These are phyloP conservation scores for Bubo blakistoni DNA, from an alignment of 2,113 vertebrate genomes.

Conservation along the genomic window DNA sequence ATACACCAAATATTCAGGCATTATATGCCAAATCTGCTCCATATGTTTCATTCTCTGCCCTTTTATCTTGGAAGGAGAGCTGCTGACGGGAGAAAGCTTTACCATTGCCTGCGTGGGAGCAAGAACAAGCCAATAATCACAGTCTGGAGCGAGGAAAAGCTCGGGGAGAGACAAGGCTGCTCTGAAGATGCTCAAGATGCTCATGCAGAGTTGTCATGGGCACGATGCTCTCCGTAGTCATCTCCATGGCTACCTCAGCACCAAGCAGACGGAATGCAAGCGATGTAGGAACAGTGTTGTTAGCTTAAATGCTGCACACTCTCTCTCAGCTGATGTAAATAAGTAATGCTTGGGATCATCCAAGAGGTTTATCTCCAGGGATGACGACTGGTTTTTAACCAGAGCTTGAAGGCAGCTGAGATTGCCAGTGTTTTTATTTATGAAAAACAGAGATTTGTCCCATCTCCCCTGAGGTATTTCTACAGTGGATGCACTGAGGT, in stretches of 20 bases:
- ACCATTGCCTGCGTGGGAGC: accelerated
- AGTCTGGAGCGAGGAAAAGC: not conserved
- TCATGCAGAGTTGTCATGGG: conserved; percentile 11
- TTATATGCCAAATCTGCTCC: not conserved
- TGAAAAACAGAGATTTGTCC: not conserved
- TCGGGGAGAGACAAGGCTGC: not conserved
- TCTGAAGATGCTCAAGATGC: not conserved
- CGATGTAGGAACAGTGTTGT: accelerated
- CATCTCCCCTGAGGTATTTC: not conserved
- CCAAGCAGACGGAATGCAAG: not conserved
- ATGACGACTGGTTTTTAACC: accelerated
- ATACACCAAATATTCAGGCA: not conserved
- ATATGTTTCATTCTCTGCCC: not conserved
- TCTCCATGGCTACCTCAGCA: not conserved
- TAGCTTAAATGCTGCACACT: not conserved
- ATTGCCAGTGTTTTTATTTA: not conserved
- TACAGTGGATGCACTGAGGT: accelerated
- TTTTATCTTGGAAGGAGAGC: not conserved
- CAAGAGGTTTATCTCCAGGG: not conserved
- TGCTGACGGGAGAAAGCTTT: not conserved
- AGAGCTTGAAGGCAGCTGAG: not conserved
- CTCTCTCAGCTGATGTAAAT: not conserved
- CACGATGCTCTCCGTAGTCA: not conserved
- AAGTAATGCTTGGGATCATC: not conserved
- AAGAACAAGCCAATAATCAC: not conserved